Conservation (phyloP, 2,888 invertebrate species). For the Cosmia pyralina region DNA sequence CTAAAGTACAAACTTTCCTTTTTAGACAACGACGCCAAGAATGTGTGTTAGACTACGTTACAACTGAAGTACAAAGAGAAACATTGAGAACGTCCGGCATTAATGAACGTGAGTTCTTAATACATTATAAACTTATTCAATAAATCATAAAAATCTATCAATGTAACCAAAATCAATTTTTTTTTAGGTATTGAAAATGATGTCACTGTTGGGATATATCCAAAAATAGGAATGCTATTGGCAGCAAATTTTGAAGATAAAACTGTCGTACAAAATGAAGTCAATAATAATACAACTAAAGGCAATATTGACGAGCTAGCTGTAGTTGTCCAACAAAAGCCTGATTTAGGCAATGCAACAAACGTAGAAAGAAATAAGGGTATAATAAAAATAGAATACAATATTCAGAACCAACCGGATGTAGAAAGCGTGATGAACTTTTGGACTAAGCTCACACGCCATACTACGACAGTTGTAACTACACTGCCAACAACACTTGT, state of each 20-base stretch:
- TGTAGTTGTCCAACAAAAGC: not conserved
- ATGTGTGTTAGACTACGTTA: slow-evolving; percentile 55
- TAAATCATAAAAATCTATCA: not conserved
- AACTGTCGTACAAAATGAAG: not conserved
- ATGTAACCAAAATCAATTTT: slow-evolving; percentile 38
- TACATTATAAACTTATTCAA: not conserved
- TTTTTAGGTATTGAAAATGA: slow-evolving; percentile 43
- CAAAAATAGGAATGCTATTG: slow-evolving; percentile 19
- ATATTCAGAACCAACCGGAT: slow-evolving; percentile 54
- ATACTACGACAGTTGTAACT: slow-evolving; percentile 14
- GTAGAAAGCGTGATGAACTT: slow-evolving; percentile 70
- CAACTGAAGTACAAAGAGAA: slow-evolving; percentile 30
- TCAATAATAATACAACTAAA: slow-evolving; percentile 8
- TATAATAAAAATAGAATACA: slow-evolving; percentile 41
- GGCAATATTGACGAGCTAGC: not conserved
- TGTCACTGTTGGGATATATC: slow-evolving; percentile 21
- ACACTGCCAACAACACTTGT: slow-evolving; percentile 6
- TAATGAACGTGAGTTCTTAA: slow-evolving; percentile 42
- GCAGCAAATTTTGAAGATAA: slow-evolving; percentile 23
- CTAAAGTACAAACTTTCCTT: slow-evolving; percentile 3
- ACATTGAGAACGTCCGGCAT: slow-evolving; percentile 18
- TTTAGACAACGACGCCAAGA: slow-evolving; percentile 62
- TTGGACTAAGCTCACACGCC: slow-evolving; percentile 48
- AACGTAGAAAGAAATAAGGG: slow-evolving; percentile 25
- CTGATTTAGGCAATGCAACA: slow-evolving; percentile 30